A percentile compares a stretch with the other conserved stretches of the same genome.
Evolutionary conservation across 2,888 invertebrate genomes (phyloP).

Genomic region (Agrilus mali): DNA sequence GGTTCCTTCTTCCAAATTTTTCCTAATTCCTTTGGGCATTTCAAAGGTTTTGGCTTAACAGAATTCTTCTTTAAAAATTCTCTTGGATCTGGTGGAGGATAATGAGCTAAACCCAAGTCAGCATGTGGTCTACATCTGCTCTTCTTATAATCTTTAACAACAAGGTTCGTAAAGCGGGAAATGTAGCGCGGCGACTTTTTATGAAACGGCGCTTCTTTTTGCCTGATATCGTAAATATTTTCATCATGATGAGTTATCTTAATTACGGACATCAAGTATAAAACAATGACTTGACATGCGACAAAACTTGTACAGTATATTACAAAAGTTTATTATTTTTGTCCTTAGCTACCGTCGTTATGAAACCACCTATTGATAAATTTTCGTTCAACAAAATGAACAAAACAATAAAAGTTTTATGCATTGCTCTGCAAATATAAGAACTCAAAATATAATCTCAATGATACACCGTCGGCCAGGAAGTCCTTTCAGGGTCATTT

Average conservation of each 20-base stretch:
- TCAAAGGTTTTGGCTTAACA: slow-evolving; percentile 24
- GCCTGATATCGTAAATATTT: slow-evolving; percentile 48
- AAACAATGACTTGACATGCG: slow-evolving; percentile 2
- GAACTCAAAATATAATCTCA: too few species aligned
- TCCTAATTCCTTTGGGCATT: slow-evolving; percentile 29
- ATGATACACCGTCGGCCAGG: too few species aligned
- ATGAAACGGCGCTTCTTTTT: slow-evolving; percentile 36
- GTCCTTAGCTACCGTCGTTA: neutral
- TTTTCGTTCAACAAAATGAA: too few species aligned
- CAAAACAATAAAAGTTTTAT: too few species aligned
- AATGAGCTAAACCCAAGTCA: slow-evolving; percentile 57
- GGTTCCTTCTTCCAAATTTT: slow-evolving; percentile 5
- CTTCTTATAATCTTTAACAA: slow-evolving; percentile 33
- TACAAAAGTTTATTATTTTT: neutral
- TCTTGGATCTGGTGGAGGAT: slow-evolving; percentile 44
- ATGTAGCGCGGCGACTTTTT: slow-evolving; percentile 43
- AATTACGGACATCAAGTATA: slow-evolving; percentile 46
- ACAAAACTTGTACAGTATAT: neutral
- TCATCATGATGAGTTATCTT: slow-evolving; percentile 53
- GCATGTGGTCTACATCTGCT: slow-evolving; percentile 36
- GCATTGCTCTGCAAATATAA: too few species aligned
- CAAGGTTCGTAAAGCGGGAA: slow-evolving; percentile 35
- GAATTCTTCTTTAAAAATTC: slow-evolving; percentile 46
- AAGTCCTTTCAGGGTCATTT: too few species aligned
- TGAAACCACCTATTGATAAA: too few species aligned